Percentiles rank a stretch among this genome's conserved stretches.
Evolutionary conservation across 2,797 vertebrate genomes (phyloP).

Genomic region (Stomatorhinus walkeri): DNA sequence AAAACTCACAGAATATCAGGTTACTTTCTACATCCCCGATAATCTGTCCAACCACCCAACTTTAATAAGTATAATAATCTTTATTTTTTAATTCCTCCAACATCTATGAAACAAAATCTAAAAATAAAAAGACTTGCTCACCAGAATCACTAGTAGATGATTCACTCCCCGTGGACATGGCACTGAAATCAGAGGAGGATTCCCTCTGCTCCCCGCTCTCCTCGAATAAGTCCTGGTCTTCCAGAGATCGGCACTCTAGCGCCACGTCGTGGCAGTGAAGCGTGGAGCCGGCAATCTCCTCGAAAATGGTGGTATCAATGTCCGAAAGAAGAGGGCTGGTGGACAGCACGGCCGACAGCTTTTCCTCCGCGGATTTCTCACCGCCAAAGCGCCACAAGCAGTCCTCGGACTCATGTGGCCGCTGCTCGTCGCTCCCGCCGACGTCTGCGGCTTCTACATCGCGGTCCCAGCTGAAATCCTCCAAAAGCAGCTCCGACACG

Average conservation of each 20-base stretch:
- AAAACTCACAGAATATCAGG: background rate
- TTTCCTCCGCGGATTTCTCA: slow-evolving; percentile 54
- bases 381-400: slow-evolving; percentile 53
- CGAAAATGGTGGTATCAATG: slow-evolving; percentile 65
- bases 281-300: slow-evolving; percentile 62
- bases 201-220: slow-evolving; percentile 48
- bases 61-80: background rate
- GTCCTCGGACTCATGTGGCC: slow-evolving; percentile 42
- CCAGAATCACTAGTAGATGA: slow-evolving; percentile 66
- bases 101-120: background rate
- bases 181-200: slow-evolving; percentile 59
- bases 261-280: slow-evolving; percentile 50
- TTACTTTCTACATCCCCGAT: background rate
- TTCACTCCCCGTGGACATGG: slow-evolving; percentile 51
- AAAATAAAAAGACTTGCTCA: slow-evolving; percentile 38
- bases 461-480: slow-evolving; percentile 59
- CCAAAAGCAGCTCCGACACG: slow-evolving; percentile 63
- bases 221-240: slow-evolving; percentile 45
- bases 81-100: background rate
- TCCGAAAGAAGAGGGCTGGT: slow-evolving; percentile 64
- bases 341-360: slow-evolving; percentile 51
- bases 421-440: slow-evolving; percentile 24
- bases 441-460: slow-evolving; percentile 28
- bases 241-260: slow-evolving; percentile 34
- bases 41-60: background rate